A percentile compares a stretch with the other conserved stretches of the same genome.
These are phyloP conservation scores for Nomada fabriciana DNA, from an alignment of 2,888 invertebrate genomes.

Conservation along the genomic window DNA sequence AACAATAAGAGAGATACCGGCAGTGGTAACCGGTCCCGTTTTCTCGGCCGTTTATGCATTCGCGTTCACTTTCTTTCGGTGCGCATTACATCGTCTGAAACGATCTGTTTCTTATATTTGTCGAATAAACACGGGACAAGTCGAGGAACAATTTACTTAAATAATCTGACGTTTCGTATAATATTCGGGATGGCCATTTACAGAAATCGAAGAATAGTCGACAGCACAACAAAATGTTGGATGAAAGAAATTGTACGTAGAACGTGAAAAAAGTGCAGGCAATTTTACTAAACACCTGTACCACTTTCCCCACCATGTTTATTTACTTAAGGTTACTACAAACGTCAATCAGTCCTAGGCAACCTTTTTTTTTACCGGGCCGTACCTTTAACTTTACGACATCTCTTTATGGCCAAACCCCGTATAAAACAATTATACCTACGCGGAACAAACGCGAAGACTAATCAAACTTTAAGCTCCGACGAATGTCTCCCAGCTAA, in stretches of 20 bases:
- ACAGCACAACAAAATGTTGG: not conserved
- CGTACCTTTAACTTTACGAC: too few relatives aligned
- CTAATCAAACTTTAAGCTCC: not conserved
- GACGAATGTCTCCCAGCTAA: not conserved
- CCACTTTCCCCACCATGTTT: too few relatives aligned
- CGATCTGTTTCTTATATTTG: not conserved
- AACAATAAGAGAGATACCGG: slow-evolving; percentile 11
- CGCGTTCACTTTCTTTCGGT: not conserved
- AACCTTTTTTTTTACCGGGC: too few relatives aligned
- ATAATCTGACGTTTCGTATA: not conserved
- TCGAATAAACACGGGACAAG: not conserved
- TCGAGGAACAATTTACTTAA: not conserved
- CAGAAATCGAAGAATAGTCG: not conserved
- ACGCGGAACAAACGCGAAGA: not conserved
- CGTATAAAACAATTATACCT: too few relatives aligned
- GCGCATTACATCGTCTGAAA: not conserved
- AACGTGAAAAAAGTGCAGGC: too few relatives aligned
- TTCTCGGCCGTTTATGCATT: not conserved
- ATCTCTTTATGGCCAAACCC: too few relatives aligned
- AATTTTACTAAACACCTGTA: too few relatives aligned
- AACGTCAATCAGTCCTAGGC: too few relatives aligned
- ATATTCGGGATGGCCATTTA: not conserved
- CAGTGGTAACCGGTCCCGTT: not conserved
- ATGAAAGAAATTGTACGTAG: too few relatives aligned
- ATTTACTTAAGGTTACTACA: too few relatives aligned